phyloP scores from a whole-genome alignment of 2,888 invertebrate species.

The Tipula helvola region DNA sequence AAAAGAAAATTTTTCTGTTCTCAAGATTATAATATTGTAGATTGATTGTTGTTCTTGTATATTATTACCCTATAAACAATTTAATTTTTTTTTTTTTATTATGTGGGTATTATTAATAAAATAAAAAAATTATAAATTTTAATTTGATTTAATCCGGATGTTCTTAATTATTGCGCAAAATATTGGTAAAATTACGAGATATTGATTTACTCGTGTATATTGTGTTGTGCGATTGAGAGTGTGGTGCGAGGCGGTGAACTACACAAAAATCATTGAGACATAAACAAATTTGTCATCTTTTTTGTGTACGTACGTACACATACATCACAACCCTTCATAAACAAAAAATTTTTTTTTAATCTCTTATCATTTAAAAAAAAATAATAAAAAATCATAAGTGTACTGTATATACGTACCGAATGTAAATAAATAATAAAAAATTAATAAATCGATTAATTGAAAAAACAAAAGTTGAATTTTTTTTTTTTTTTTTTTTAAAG shows the following conservation, averaged over 20 bases:
- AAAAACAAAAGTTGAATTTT: constrained; percentile 4
- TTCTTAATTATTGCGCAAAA: background rate
- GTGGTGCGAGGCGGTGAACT: background rate
- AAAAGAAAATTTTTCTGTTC: background rate
- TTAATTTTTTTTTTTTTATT: background rate
- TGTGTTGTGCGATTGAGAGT: background rate
- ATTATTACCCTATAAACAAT: constrained; percentile 4
- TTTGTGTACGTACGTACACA: background rate
- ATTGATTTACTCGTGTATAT: background rate
- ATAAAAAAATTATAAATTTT: background rate
- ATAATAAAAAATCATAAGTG: background rate
- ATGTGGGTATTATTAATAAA: background rate
- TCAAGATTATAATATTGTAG: background rate
- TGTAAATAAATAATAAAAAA: constrained; percentile 10
- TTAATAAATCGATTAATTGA: constrained; percentile 10
- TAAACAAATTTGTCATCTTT: constrained; percentile 4
- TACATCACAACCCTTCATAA: background rate
- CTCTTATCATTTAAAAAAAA: background rate
- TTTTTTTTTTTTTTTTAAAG: background rate
- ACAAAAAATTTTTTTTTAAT: background rate
- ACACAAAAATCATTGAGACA: background rate
- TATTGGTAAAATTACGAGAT: background rate
- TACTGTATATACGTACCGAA: background rate
- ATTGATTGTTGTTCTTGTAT: background rate
- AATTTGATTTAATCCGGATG: background rate